Base-by-base conservation (phyloP, 2,888 invertebrate species). In the Uropetala carovei region DNA sequence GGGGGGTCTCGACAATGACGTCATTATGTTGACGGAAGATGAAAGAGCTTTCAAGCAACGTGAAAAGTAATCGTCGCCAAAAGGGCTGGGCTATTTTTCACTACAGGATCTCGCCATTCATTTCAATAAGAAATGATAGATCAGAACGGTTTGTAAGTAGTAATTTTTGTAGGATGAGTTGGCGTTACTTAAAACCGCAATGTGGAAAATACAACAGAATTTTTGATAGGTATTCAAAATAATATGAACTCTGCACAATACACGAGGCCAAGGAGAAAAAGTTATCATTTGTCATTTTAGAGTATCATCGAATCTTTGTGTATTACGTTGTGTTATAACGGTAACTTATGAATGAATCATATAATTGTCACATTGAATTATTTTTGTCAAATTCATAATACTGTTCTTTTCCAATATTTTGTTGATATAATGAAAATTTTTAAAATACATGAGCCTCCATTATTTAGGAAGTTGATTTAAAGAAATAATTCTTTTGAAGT, bases 1-100 rank as follows among this genome's bases (percentile, higher is more conserved):
- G 83, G 57, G 56, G 83, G 83, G 83, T 43, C 57, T 57, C 83
- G 57, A n/a, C 83, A 57, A 83, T 83, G 83, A 57, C 56, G 83
- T 83, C 57, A 83, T 57, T n/a, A 0, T 8, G 18, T 16, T 18
- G 83, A 83, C 14, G 82, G 82, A 82, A 57, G 57, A 83, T 83
- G 56, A 83, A 83, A 83, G 57, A 56, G 83, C 56, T 83, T 57
- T 18, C 8, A n/a, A 30, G 43, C 43, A n/a, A 83, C 57, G 83
- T 57, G 83, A 83, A 83, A 83, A 16, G n/a, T n/a, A 43, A 57
- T 14, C 56, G 83, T 57, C 43, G 83, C 43, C 56, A 43, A 83
- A 83, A 83, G 83, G 57, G 4, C 57, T 83, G 83, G n/a, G 56
- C 10, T 57, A 83, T 83, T 56, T 83, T 83, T 83, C 83, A 83